Percentiles rank a stretch among this genome's conserved stretches.
These are phyloP conservation scores for Phyllotreta cruciferae DNA, from an alignment of 2,888 invertebrate genomes.

Conservation along the genomic window DNA sequence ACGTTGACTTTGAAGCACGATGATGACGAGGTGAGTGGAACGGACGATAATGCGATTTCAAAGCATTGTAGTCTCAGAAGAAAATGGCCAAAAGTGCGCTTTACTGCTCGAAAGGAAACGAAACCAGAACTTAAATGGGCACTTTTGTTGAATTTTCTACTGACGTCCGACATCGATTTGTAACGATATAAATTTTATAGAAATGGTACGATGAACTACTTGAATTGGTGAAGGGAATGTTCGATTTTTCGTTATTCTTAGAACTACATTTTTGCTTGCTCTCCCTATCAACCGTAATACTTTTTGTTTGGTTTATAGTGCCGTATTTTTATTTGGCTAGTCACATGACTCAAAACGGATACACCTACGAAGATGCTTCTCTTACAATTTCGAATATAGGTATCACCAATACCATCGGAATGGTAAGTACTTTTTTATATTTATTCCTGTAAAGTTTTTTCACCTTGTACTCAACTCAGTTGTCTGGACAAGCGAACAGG, in stretches of 20 bases:
- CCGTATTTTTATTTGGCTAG: slow-evolving; percentile 94
- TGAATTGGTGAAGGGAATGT: slow-evolving; percentile 73
- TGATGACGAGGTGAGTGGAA: slow-evolving; percentile 63
- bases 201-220: slow-evolving; percentile 75
- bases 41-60: background rate
- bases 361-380: slow-evolving; percentile 76
- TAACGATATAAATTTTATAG: slow-evolving; percentile 60
- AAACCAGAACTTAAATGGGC: background rate
- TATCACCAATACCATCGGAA: slow-evolving; percentile 88
- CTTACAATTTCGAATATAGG: slow-evolving; percentile 86
- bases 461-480: no score
- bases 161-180: slow-evolving; percentile 59
- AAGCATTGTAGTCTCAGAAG: background rate
- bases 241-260: slow-evolving; percentile 81
- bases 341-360: slow-evolving; percentile 73
- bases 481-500: no score
- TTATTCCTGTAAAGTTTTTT: no score
- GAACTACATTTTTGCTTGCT: slow-evolving; percentile 80
- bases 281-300: slow-evolving; percentile 83
- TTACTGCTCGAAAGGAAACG: background rate
- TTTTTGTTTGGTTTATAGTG: slow-evolving; percentile 94
- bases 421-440: slow-evolving; percentile 68
- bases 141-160: slow-evolving; percentile 30
- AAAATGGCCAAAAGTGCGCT: slow-evolving; percentile 15
- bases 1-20: slow-evolving; percentile 83